Conservation (phyloP, 2,888 invertebrate genomes). For the Pyrrhia umbra region DNA sequence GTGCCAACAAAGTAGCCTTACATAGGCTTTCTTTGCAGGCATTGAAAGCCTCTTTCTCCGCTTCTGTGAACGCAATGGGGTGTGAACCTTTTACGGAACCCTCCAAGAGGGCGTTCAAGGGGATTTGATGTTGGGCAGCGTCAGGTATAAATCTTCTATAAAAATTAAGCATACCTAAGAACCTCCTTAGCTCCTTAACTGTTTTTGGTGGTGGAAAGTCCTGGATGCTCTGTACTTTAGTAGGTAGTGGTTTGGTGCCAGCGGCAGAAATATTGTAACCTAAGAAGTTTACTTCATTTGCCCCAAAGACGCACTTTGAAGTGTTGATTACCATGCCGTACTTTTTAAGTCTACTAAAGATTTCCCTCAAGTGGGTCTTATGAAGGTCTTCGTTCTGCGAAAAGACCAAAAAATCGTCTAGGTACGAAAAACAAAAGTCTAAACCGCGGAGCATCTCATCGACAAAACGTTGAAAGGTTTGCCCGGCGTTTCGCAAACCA, state of each 20-base stretch:
- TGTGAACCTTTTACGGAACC: slow-evolving; percentile 4
- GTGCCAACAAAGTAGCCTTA: background rate
- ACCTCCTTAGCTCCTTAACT: background rate
- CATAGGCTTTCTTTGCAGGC: background rate
- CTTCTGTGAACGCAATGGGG: background rate
- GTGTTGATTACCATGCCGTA: background rate
- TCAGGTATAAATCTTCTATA: slow-evolving; percentile 8
- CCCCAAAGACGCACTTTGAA: background rate
- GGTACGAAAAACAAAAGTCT: background rate
- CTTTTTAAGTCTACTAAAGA: background rate
- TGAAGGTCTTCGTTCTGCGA: background rate
- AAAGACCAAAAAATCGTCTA: slow-evolving; percentile 4
- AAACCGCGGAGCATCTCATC: too few relatives aligned
- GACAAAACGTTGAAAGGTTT: too few relatives aligned
- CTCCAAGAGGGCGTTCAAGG: slow-evolving; percentile 1
- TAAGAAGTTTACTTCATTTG: background rate
- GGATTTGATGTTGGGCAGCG: slow-evolving; percentile 7
- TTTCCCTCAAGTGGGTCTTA: background rate
- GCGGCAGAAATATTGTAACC: background rate
- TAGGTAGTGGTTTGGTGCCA: background rate
- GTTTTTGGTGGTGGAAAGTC: background rate
- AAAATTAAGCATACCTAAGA: slow-evolving; percentile 8
- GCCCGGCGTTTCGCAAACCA: too few relatives aligned
- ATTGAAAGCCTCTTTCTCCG: slow-evolving; percentile 1
- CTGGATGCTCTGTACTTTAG: background rate